These are phyloP conservation scores for Brachionus sp. DNA, from an alignment of 1,140 invertebrate species.

Conservation along the genomic window DNA sequence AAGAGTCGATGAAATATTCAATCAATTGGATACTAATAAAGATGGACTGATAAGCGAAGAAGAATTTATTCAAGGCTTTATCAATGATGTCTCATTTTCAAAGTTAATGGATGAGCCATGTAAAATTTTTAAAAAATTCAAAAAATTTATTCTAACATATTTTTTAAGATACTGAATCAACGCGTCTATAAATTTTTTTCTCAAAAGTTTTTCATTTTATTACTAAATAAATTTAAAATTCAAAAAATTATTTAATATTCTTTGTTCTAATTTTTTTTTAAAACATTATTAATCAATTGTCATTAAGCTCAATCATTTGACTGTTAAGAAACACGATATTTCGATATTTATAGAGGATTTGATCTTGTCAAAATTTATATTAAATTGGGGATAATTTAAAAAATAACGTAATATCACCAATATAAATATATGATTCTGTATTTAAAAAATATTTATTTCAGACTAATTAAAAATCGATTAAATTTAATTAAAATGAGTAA, in stretches of 20 bases:
- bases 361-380: background rate
- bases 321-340: too few species aligned
- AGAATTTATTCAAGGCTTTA: conserved; percentile 27
- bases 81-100: background rate
- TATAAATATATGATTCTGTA: background rate
- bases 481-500: background rate
- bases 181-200: background rate
- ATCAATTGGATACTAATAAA: background rate
- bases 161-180: background rate
- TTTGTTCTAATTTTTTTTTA: background rate
- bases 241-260: too few species aligned
- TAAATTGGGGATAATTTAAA: background rate
- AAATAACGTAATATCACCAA: background rate
- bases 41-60: background rate
- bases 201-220: too few species aligned
- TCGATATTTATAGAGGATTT: too few species aligned
- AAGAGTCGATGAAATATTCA: conserved; percentile 23
- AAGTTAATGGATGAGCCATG: background rate
- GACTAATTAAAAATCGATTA: background rate
- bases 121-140: background rate
- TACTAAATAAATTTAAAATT: too few species aligned
- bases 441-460: too few species aligned
- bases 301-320: too few species aligned
- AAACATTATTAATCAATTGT: too few species aligned
- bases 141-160: background rate